Base-by-base conservation (phyloP, 1,140 invertebrate species). In the Caenorhabditis latens region DNA sequence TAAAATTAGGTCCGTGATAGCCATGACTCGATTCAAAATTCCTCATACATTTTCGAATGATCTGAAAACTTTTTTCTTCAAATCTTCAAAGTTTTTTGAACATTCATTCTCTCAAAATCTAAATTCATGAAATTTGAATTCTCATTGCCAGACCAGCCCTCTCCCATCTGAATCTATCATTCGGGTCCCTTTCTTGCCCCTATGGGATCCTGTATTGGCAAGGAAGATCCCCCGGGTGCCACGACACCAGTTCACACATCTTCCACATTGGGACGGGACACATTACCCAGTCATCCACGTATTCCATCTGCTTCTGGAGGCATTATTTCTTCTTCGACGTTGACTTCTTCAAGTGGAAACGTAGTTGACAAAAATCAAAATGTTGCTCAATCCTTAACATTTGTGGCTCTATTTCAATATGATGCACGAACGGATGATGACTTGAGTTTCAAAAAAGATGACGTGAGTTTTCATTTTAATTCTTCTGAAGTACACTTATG, bases 331-430 rank as follows among this genome's bases (percentile, higher is more conserved):
- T 32, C 46, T 19, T 61, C 85, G 19, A 91, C 90, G 42, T n/a
- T 91, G 5, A 46, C 65, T 4, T 79, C 46, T n/a, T 79, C 71
- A 6, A 79, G 71, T 79, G 71, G 71, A 50, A 79, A 79, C 53
- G 40, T 42, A 14, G 42, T 79, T 9, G 71, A 79, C n/a, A 79
- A 79, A 43, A 79, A 79, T 79, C 71, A 79, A 11, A 79, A 79
- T 50, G 14, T 91, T 99, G 98, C 94, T 96, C 99, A 50, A 97
- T 98, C 53, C 94, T 99, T 21, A 42, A 79, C 75, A 19, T 88
- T 98, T 55, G 95, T 98, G 84, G 97, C 96, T 85, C 94, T 98
- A 86, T 98, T 97, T 93, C 95, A 96, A 92, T 98, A 98, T 94
- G 95, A 95, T 87, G 96, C 96, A 5, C 94, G 96, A 86, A 96